Evolutionary conservation across 2,113 vertebrate species (phyloP), one percentile per base, ranked within the genome.

Genomic region (Blennius ocellaris): DNA sequence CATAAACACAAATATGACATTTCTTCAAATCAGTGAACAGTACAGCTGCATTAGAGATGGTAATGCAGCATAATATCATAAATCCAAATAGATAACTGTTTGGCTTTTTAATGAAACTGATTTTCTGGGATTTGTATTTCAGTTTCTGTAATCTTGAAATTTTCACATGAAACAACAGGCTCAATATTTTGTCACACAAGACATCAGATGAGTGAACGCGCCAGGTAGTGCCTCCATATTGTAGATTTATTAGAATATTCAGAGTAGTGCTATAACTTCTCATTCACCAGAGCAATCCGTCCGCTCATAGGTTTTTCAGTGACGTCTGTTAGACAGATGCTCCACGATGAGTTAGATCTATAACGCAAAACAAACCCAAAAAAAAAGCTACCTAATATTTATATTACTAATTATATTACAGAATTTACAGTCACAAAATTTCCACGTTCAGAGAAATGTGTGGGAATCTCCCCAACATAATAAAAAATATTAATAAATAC

Each of bases 371-470:
- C 55, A 45, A 63, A 51, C 65, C 21, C 21, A 30, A 30, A 30
- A 30, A 30, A 30, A 69, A 62, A 43, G 44, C 90, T 93, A 92
- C 70, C 80, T 90, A 86, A 66, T 91, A 90, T 93, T 94, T 93
- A 93, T 93, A 93, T 92, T 91, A 93, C 83, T 93, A 93, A 91
- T 92, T 92, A 94, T 91, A 91, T 92, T 92, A 94, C 92, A 93
- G 89, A 87, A 92, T 91, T 89, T 93, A 88, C 90, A 93, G 54
- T 87, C 84, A 90, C 90, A 90, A 75, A 82, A 84, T 72, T 67
- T 84, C 48, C 48, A 83, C 69, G 76, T 88, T 88, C 69, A 80
- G 85, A 85, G 69, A 80, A 82, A 86, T 69, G 38, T 59, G 43
- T 62, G 41, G 40, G 45, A 68, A 78, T 79, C 74, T 85, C 68